Conservation (phyloP, 2,113 vertebrate species). For the Tetraodon nigroviridis region DNA sequence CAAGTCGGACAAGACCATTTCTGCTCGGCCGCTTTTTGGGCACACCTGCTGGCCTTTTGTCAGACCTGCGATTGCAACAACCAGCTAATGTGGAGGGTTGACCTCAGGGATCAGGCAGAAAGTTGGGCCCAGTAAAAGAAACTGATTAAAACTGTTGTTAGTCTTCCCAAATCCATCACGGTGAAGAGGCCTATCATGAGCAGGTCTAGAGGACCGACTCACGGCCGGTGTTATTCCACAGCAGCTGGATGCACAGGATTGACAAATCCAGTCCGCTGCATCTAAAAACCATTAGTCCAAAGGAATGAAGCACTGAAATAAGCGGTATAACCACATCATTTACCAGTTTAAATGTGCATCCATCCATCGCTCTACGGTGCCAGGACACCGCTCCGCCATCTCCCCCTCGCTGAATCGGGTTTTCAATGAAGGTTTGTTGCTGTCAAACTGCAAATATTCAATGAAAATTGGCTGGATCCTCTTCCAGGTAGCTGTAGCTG, state of each 20-base stretch:
- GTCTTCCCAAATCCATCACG: constrained; percentile 1
- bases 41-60: constrained; percentile 16
- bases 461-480: too few relatives aligned
- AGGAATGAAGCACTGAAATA: constrained; percentile 9
- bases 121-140: neutral
- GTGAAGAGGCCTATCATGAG: too few relatives aligned
- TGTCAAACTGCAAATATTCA: neutral
- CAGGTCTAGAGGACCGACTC: too few relatives aligned
- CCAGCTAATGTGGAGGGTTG: constrained; percentile 10
- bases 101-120: constrained; percentile 4
- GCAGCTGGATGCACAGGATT: neutral
- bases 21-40: constrained; percentile 10
- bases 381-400: too few relatives aligned
- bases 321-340: constrained; percentile 12
- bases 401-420: too few relatives aligned
- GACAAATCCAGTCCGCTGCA: constrained; percentile 5
- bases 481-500: too few relatives aligned
- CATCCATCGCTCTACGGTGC: constrained; percentile 10
- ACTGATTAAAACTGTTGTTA: constrained; percentile 16
- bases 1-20: constrained; percentile 18
- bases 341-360: neutral
- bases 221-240: neutral
- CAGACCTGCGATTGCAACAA: neutral
- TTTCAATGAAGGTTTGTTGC: neutral
- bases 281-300: neutral